Conservation (phyloP, 2,113 vertebrate genomes). For the Sinocyclocheilus grahami region DNA sequence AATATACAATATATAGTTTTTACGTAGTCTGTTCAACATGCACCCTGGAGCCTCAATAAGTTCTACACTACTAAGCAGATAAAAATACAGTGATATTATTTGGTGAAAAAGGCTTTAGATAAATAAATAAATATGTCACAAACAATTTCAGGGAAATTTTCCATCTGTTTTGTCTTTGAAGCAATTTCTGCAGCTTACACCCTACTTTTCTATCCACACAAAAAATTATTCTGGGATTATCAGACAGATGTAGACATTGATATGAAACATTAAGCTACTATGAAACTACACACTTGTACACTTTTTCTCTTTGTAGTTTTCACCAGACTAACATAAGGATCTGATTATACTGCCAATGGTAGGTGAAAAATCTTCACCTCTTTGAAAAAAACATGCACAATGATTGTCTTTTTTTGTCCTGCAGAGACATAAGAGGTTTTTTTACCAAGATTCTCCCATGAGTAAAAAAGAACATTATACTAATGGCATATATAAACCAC, state of each 20-base stretch:
- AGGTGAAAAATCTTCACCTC: neutral
- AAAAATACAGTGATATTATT: neutral
- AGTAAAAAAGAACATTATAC: slow-evolving; percentile 4
- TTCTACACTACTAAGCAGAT: neutral
- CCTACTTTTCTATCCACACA: neutral
- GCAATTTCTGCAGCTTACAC: neutral
- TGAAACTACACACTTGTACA: neutral
- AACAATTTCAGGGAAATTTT: slow-evolving; percentile 9
- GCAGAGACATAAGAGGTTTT: neutral
- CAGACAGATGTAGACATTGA: slow-evolving; percentile 30
- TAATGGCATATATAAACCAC: slow-evolving; percentile 51
- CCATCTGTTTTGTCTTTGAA: neutral
- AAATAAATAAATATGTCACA: slow-evolving; percentile 22
- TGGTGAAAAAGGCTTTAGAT: neutral
- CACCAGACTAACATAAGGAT: neutral
- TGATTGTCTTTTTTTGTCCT: neutral
- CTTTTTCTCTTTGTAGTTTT: neutral
- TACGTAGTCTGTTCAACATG: neutral
- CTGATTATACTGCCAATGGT: neutral
- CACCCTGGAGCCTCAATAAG: neutral
- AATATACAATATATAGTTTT: neutral
- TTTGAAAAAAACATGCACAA: neutral
- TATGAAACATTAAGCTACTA: slow-evolving; percentile 34
- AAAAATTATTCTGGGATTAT: slow-evolving; percentile 52
- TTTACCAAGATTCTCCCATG: neutral